phyloP scores from a whole-genome alignment of 2,113 vertebrate genomes.

The Cynocephalus volans region DNA sequence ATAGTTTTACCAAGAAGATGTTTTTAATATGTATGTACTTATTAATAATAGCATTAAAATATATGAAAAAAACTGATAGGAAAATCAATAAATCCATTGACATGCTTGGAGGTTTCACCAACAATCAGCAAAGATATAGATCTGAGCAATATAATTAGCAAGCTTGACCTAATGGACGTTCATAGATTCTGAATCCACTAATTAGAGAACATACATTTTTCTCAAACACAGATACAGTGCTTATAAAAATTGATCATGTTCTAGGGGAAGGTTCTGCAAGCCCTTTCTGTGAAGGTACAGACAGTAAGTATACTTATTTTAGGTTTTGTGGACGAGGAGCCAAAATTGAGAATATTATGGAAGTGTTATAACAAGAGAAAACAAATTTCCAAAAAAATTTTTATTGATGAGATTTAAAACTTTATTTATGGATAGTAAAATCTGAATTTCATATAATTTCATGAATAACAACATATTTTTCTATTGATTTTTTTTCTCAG shows the following conservation, averaged over 20 bases:
- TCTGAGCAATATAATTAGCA: neutral
- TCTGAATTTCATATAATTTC: neutral
- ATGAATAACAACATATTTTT: neutral
- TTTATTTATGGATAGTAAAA: neutral
- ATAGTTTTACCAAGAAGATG: neutral
- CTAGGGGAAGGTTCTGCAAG: neutral
- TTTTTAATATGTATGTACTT: conserved; percentile 4
- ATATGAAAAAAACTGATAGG: neutral
- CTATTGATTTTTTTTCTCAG: neutral
- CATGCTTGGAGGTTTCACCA: neutral
- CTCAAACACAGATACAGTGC: neutral
- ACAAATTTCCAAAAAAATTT: neutral
- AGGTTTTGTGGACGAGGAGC: neutral
- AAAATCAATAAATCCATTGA: neutral
- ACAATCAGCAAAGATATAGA: neutral
- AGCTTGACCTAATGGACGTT: neutral
- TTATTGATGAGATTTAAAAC: neutral
- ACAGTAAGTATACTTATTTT: neutral
- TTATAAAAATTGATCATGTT: neutral
- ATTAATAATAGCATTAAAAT: conserved; percentile 8
- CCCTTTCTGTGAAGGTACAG: neutral
- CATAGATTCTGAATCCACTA: neutral
- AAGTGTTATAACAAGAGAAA: neutral
- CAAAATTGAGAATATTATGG: neutral
- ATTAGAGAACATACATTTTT: neutral